Evolutionary conservation across 2,113 vertebrate genomes (phyloP), one percentile per base, ranked within the genome.

Genomic region (Isurus oxyrinchus): DNA sequence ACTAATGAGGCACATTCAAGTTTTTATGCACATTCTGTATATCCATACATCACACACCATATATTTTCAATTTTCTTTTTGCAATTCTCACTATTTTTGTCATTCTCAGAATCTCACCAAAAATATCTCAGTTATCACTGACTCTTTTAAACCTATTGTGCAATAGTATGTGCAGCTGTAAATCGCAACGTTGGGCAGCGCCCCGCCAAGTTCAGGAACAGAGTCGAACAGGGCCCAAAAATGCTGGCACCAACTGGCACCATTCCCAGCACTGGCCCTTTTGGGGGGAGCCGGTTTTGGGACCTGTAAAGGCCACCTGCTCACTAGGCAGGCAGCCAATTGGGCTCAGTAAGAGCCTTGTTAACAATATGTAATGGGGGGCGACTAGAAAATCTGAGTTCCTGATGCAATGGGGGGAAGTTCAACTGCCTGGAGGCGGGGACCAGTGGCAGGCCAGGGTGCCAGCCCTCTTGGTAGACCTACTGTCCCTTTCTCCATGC

Each of bases 111-210:
- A 66, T 69, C 63, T 53, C 49, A 69, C 94, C 44, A 55, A 67
- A 69, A 94, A 95, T 55, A 35, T 59, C 67, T n/a, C 63, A 59
- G 31, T 59, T n/a, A 55, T 91, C 27, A 59, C 55, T 91, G 55
- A 91, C 16, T 90, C 19, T 67, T 95, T 95, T 53, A 95, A 91
- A 91, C 57, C 55, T 27, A 53, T 95, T 95, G 67, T 66, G n/a
- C 57, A 94, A 61, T 94, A 21, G 25, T 31, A 59, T 90, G 27
- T 90, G 53, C 27, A 90, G 25, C 53, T 53, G 49, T 11, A 57
- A 63, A 61, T 66, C 90, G 25, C 90, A 23, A 40, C 90, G 44
- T 63, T 94, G n/a, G 21, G 31, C 31, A 35, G 72, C 6, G 35
- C 72, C 72, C 0, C 27, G 1, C 27, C 72, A 35, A 76, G 72